Percentiles rank a stretch among this genome's conserved stretches.
These are phyloP conservation scores for Eupithecia vulgata DNA, from an alignment of 2,888 invertebrate genomes.

Conservation along the genomic window DNA sequence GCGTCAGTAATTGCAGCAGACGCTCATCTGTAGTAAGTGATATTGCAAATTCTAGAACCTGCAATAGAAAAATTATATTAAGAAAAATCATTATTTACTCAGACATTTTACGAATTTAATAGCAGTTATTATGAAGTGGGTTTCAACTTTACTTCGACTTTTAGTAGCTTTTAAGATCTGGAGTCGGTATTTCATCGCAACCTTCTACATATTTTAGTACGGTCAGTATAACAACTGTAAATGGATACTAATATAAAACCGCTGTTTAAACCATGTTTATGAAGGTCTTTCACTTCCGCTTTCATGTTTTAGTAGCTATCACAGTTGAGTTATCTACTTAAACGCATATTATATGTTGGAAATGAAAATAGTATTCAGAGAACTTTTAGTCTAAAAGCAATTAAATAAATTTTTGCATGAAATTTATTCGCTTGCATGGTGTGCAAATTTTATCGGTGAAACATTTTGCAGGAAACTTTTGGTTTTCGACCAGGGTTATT, in stretches of 20 bases:
- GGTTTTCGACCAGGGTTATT: background rate
- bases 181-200: background rate
- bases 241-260: constrained; percentile 9
- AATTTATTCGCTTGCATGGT: background rate
- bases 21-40: constrained; percentile 7
- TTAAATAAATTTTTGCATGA: constrained; percentile 6
- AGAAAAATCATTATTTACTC: background rate
- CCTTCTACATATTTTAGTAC: constrained; percentile 7
- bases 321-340: constrained; percentile 6
- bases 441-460: constrained; percentile 2
- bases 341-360: background rate
- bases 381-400: constrained; percentile 14
- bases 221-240: constrained; percentile 8
- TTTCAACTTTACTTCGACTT: background rate
- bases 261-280: constrained; percentile 17
- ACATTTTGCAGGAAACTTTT: constrained; percentile 2
- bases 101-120: background rate
- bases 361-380: constrained; percentile 15
- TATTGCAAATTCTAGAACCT: constrained; percentile 14
- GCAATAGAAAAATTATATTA: background rate
- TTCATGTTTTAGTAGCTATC: constrained; percentile 11
- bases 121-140: background rate
- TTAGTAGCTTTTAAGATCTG: background rate
- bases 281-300: constrained; percentile 18
- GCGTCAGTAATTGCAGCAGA: background rate